Percentiles rank a stretch among this genome's conserved stretches.
These are phyloP conservation scores for Phalacrocorax pelagicus DNA, from an alignment of 2,113 vertebrate genomes.

Conservation along the genomic window DNA sequence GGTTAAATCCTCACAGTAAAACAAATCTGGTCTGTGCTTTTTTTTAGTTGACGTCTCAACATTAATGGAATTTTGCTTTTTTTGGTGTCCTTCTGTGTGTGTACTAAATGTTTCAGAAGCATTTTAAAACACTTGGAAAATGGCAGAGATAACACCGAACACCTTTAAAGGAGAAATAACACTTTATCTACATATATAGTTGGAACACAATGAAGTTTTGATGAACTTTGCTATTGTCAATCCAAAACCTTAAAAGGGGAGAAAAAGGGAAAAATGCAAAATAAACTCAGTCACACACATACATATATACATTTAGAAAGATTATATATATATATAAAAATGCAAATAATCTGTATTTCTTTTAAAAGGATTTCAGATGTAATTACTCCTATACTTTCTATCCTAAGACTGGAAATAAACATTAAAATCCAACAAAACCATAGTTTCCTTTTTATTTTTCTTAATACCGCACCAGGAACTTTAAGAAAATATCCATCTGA, in stretches of 20 bases:
- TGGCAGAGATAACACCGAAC: not conserved
- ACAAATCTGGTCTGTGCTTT: not conserved
- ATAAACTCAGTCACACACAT: not conserved
- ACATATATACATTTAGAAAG: not conserved
- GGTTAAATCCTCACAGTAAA: not conserved
- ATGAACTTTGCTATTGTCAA: not conserved
- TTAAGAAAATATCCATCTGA: not conserved
- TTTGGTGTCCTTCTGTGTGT: not conserved
- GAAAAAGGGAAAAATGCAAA: not conserved
- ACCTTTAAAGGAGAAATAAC: not conserved
- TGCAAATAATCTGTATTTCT: not conserved
- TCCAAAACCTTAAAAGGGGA: not conserved
- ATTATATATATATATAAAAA: not conserved
- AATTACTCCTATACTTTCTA: not conserved
- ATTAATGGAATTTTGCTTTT: not conserved
- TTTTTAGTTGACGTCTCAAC: not conserved
- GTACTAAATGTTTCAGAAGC: not conserved
- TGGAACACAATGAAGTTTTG: not conserved
- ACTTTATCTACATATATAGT: not conserved
- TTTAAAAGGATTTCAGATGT: not conserved
- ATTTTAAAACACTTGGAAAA: not conserved
- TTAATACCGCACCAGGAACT: not conserved
- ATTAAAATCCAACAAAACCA: not conserved
- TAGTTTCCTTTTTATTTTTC: not conserved
- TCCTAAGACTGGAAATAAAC: not conserved